These are phyloP conservation scores for Dexiosoma caninum DNA, from an alignment of 2,888 invertebrate species.

Conservation along the genomic window DNA sequence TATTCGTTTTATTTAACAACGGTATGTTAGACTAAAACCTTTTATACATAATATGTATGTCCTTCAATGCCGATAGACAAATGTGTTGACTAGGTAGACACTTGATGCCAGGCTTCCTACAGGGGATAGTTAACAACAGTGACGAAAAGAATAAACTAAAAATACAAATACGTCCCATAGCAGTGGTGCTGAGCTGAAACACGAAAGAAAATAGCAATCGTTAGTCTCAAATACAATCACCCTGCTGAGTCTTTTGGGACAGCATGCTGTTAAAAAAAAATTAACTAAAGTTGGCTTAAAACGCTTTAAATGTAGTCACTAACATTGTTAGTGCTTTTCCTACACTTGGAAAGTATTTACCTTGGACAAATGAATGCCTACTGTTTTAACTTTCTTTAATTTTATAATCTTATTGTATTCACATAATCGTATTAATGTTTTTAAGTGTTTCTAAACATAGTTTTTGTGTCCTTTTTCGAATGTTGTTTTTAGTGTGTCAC, in stretches of 20 bases:
- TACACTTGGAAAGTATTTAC: constrained; percentile 18
- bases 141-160: constrained; percentile 33
- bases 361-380: not conserved
- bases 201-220: constrained; percentile 28
- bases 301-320: constrained; percentile 46
- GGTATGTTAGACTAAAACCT: too few relatives aligned
- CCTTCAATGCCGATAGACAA: too few relatives aligned
- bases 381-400: too few relatives aligned
- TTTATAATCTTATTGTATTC: too few relatives aligned
- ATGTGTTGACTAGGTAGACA: too few relatives aligned
- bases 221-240: constrained; percentile 53
- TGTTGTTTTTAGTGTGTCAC: not conserved
- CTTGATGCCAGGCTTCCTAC: too few relatives aligned
- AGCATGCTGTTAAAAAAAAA: constrained; percentile 58
- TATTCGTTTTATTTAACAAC: too few relatives aligned
- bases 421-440: too few relatives aligned
- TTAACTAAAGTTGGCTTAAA: constrained; percentile 55
- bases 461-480: too few relatives aligned
- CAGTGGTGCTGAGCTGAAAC: constrained; percentile 18
- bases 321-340: not conserved
- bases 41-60: too few relatives aligned
- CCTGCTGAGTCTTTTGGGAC: constrained; percentile 54
- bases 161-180: constrained; percentile 21
- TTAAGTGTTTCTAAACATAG: not conserved
- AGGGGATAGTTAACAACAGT: not conserved